Conservation (phyloP, 2,113 vertebrate species). For the Capricornis sumatraensis region DNA sequence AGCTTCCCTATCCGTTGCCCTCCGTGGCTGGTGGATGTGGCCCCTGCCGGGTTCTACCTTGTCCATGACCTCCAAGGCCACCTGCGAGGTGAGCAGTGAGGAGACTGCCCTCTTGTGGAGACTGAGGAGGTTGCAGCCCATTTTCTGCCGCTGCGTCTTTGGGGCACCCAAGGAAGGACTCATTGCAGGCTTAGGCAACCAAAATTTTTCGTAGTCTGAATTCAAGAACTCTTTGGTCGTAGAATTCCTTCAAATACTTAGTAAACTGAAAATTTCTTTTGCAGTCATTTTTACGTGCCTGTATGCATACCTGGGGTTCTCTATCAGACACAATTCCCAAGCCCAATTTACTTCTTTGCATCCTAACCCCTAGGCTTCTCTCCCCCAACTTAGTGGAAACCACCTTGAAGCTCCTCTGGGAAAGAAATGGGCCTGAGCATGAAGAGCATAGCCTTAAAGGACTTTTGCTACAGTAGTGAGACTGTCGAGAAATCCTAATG, state of each 20-base stretch:
- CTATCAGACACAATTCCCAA: not conserved
- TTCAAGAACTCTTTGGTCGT: not conserved
- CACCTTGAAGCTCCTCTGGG: not conserved
- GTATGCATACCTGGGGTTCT: not conserved
- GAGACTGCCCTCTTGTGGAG: not conserved
- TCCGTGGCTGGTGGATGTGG: not conserved
- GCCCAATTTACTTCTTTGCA: not conserved
- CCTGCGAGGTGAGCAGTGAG: not conserved
- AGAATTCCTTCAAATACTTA: not conserved
- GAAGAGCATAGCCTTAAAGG: not conserved
- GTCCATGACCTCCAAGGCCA: not conserved
- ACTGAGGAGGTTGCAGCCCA: not conserved
- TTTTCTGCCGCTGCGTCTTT: fast-evolving
- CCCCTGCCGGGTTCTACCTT: not conserved
- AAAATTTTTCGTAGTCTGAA: not conserved
- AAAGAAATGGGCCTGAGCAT: not conserved
- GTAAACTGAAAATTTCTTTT: not conserved
- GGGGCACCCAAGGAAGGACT: not conserved
- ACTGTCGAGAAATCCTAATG: not conserved
- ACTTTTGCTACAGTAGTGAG: not conserved
- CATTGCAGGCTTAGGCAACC: not conserved
- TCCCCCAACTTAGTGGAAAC: not conserved
- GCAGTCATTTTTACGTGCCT: not conserved
- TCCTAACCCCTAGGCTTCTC: not conserved
- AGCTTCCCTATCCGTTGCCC: not conserved